A percentile compares a stretch with the other conserved stretches of the same genome.
Evolutionary conservation across 53 echinoderm and acorn worm genomes (phyloP).

Genomic region (Apostichopus leukothele): DNA sequence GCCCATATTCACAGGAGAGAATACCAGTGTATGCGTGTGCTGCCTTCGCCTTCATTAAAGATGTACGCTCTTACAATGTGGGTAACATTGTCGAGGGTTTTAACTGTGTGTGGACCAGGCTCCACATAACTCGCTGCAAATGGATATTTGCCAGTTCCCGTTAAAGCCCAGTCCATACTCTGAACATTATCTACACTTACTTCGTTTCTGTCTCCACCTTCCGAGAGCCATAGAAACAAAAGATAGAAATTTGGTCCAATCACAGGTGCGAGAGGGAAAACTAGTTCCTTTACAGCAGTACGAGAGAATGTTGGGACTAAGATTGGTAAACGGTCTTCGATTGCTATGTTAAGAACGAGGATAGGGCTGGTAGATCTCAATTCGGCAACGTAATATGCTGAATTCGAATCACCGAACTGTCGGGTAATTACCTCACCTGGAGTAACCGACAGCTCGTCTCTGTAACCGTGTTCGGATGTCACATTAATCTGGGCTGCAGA

Average conservation of each 20-base stretch:
- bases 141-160: neutral
- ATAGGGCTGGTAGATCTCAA: neutral
- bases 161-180: neutral
- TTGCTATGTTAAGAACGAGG: neutral
- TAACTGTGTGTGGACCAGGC: neutral
- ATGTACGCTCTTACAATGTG: neutral
- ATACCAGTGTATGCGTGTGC: neutral
- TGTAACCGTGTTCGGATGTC: neutral
- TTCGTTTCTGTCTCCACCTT: neutral
- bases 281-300: neutral
- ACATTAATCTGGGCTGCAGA: neutral
- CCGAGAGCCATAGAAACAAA: neutral
- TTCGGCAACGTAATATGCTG: neutral
- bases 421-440: neutral
- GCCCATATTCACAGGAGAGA: neutral
- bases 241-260: neutral
- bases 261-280: neutral
- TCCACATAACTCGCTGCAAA: neutral
- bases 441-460: neutral
- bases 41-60: neutral
- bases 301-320: neutral
- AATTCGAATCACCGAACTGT: neutral
- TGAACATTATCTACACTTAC: neutral
- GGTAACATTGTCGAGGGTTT: neutral
- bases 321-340: neutral